Evolutionary conservation across 2,113 vertebrate genomes (phyloP), one percentile per base, ranked within the genome.

Genomic region (Calyptomena viridis): DNA sequence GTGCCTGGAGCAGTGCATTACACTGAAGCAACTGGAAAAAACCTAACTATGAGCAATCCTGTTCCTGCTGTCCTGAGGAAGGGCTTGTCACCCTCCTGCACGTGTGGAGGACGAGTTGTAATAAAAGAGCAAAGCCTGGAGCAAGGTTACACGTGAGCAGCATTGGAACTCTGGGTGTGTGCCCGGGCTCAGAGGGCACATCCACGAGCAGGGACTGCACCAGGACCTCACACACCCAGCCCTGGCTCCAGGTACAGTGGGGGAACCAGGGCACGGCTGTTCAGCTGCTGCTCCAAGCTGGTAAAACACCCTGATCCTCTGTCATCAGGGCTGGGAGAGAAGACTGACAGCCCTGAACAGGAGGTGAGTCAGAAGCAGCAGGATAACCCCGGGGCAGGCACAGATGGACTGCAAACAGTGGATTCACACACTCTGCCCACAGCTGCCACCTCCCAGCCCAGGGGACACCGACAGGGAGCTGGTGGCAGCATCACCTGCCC

Each of bases 131-230:
- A 40, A 14, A 25, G 47, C 14, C 49, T 16, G 46, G 31, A 56
- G 37, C 50, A 23, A 46, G 47, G 33, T 12, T 19, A 14, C 7
- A 6, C 42, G 8, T 1, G 13, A 14, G 2, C 44, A 50, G 46
- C 37, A 23, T 0, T 2, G 0, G 10, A 30, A 40, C 44, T 2
- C 30, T 7, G 2, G 1, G 6, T 6, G 33, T 33, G 74, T 50
- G 58, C 67, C 62, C 8, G 31, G 50, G 2, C 68, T 27, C 84
- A 17, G 30, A 25, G 74, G 50, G 27, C 60, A 24, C 37, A 27
- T 3, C n/a, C 53, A n/a, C 3, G 6, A 1, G n/a, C 49, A 12
- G 0, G 20, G n/a, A 6, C 0, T 8, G 37, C 42, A 23, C 53
- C 68, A 5, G 2, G 35, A 3, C 84, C 60, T 56, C 60, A 9